These are phyloP conservation scores for Phylloscopus trochiloides DNA, from an alignment of 2,113 vertebrate species.

Conservation along the genomic window DNA sequence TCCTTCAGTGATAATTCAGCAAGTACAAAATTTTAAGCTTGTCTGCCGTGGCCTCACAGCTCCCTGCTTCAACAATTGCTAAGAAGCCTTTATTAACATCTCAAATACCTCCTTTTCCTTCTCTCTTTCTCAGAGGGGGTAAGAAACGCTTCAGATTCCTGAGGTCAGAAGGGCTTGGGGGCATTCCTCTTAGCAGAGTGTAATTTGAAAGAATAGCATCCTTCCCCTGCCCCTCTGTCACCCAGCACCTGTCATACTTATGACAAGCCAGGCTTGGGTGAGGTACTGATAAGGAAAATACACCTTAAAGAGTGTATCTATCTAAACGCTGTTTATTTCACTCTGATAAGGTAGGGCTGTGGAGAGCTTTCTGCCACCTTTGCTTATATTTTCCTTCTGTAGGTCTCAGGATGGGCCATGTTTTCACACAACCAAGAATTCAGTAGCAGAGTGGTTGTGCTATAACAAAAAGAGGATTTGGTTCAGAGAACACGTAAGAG, in stretches of 20 bases:
- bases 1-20: background rate
- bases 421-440: background rate
- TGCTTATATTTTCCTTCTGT: background rate
- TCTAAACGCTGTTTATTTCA: background rate
- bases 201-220: background rate
- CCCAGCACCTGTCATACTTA: background rate
- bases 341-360: background rate
- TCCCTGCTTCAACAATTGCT: conserved; percentile 39
- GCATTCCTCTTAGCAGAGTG: background rate
- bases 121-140: conserved; percentile 11
- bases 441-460: background rate
- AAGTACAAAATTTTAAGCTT: background rate
- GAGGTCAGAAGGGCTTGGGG: conserved; percentile 19
- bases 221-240: background rate
- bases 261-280: background rate
- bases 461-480: background rate
- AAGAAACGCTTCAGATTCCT: conserved; percentile 69
- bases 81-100: conserved; percentile 33
- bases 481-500: background rate
- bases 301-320: background rate
- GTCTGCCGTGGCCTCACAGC: background rate
- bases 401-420: background rate
- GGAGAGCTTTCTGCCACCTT: background rate
- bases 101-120: conserved; percentile 24
- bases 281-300: background rate